Percentiles rank a stretch among this genome's conserved stretches.
Conservation (phyloP, 2,888 invertebrate genomes). For the Sabatieria punctata region DNA sequence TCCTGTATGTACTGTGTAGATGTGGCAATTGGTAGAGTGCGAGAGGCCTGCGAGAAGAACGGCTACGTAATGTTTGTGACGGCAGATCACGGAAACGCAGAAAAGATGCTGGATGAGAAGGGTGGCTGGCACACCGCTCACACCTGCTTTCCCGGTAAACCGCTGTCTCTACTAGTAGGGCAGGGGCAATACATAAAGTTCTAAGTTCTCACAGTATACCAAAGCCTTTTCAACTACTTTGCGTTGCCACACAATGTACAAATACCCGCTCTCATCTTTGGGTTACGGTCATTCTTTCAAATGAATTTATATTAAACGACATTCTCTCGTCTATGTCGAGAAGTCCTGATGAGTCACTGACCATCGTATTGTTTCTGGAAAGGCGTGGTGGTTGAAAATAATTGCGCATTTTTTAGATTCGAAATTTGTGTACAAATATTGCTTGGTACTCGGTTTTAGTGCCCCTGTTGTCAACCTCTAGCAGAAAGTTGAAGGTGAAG, state of each 20-base stretch:
- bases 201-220: too few relatives aligned
- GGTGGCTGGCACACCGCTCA: slow-evolving; percentile 36
- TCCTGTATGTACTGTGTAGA: too few relatives aligned
- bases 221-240: too few relatives aligned
- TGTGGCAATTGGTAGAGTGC: slow-evolving; percentile 33
- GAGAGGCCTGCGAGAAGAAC: slow-evolving; percentile 31
- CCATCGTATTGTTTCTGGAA: too few relatives aligned
- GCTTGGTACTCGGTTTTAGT: slow-evolving; percentile 14
- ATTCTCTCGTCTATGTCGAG: too few relatives aligned
- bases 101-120: slow-evolving; percentile 34
- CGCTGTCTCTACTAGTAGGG: too few relatives aligned
- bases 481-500: slow-evolving; percentile 15
- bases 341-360: too few relatives aligned
- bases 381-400: not conserved
- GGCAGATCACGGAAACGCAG: slow-evolving; percentile 37
- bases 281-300: too few relatives aligned
- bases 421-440: not conserved
- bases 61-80: slow-evolving; percentile 25
- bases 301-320: too few relatives aligned
- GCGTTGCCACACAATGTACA: too few relatives aligned
- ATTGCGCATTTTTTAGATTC: not conserved
- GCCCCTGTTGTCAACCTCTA: slow-evolving; percentile 17
- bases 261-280: too few relatives aligned
- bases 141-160: slow-evolving; percentile 34
- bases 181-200: too few relatives aligned